Percentiles rank a stretch among this genome's conserved stretches.
phyloP scores from a whole-genome alignment of 2,797 vertebrate genomes.

The Benthosema pterotum region DNA sequence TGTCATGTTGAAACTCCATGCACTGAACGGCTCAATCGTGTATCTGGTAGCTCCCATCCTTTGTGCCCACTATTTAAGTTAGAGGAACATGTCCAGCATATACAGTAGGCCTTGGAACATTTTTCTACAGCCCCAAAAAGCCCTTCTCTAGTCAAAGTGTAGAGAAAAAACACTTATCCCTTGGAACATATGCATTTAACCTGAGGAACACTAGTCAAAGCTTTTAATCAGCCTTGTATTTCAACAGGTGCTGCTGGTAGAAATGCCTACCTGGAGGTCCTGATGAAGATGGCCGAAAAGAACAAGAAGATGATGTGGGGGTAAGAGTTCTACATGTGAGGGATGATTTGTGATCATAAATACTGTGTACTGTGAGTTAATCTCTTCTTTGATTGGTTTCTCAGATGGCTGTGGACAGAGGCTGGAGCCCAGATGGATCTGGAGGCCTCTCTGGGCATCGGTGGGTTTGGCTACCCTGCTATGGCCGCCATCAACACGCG shows the following conservation, averaged over 20 bases:
- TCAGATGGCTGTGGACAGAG: conserved; percentile 96
- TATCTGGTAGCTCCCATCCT: too few species aligned
- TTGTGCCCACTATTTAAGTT: too few species aligned
- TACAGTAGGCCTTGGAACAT: too few species aligned
- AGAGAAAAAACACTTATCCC: background rate
- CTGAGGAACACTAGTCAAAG: background rate
- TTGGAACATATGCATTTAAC: background rate
- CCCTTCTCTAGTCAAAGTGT: background rate
- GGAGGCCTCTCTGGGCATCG: conserved; percentile 90
- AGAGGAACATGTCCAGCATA: too few species aligned
- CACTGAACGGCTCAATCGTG: too few species aligned
- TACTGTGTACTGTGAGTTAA: conserved; percentile 3
- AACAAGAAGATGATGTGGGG: conserved; percentile 99
- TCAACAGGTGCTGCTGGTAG: conserved; percentile 90
- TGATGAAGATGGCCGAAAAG: conserved; percentile 93
- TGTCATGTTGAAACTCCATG: too few species aligned
- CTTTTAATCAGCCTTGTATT: background rate
- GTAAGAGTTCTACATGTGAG: conserved; percentile 67
- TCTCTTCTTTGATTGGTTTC: background rate
- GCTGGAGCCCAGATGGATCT: conserved; percentile 91
- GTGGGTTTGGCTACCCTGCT: conserved; percentile 95
- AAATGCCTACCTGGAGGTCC: conserved; percentile 91
- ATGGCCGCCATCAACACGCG: conserved; percentile 95
- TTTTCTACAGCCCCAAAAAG: too few species aligned
- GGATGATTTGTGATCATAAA: background rate